phyloP scores from a whole-genome alignment of 1,140 invertebrate species.

The Drosophila kikkawai region DNA sequence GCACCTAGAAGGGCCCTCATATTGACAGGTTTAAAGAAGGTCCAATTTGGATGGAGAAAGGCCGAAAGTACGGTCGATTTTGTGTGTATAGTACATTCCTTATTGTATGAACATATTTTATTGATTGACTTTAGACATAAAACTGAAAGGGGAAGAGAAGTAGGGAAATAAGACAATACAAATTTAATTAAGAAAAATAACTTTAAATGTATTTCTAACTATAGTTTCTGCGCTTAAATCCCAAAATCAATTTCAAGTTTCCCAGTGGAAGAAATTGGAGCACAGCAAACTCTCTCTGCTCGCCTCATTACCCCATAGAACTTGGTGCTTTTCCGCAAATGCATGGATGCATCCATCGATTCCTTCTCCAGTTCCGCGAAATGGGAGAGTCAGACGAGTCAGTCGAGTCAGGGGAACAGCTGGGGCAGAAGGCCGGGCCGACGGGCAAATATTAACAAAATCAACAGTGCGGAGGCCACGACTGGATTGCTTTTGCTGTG shows the following conservation, averaged over 20 bases:
- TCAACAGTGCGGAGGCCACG: slow-evolving; percentile 55
- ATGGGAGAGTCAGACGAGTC: slow-evolving; percentile 1
- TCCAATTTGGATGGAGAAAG: background rate
- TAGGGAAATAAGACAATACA: background rate
- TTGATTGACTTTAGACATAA: slow-evolving; percentile 1
- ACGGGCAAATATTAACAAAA: slow-evolving; percentile 64
- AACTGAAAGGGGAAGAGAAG: background rate
- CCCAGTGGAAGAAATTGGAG: slow-evolving; percentile 8
- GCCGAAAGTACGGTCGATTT: slow-evolving; percentile 9
- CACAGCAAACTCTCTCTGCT: background rate
- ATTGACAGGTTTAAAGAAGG: background rate
- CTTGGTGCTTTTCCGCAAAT: slow-evolving; percentile 7
- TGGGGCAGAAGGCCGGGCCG: background rate
- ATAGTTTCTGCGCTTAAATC: background rate
- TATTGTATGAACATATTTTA: background rate
- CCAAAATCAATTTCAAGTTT: slow-evolving; percentile 21
- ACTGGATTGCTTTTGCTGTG: slow-evolving; percentile 59
- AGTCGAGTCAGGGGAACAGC: background rate
- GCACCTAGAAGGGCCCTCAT: slow-evolving; percentile 29
- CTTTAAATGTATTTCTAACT: background rate
- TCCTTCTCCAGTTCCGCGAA: slow-evolving; percentile 22
- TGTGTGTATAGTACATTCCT: background rate
- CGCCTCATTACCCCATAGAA: slow-evolving; percentile 28
- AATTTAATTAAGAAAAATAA: no score
- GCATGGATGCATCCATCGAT: slow-evolving; percentile 19